Percentiles rank a stretch among this genome's conserved stretches.
Conservation (phyloP, 2,113 vertebrate genomes). For the Saguinus imperator region DNA sequence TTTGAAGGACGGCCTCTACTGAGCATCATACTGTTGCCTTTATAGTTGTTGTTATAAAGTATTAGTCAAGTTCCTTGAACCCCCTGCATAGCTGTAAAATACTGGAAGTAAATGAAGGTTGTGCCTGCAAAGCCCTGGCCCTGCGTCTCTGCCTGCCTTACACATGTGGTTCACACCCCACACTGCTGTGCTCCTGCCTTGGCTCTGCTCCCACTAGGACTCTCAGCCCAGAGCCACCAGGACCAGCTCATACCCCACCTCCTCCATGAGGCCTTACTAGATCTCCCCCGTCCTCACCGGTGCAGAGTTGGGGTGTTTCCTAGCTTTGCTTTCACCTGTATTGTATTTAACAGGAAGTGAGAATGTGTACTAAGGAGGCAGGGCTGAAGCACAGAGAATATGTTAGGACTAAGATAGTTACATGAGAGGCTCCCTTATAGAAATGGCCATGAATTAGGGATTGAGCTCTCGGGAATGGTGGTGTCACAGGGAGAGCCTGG, state of each 20-base stretch:
- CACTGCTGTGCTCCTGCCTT: background rate
- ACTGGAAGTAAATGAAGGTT: background rate
- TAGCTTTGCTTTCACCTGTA: background rate
- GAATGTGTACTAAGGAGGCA: background rate
- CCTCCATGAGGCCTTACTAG: rapidly evolving
- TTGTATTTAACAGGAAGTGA: background rate
- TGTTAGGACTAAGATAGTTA: background rate
- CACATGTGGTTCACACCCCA: rapidly evolving
- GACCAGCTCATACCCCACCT: background rate
- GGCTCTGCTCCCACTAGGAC: background rate
- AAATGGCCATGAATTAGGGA: background rate
- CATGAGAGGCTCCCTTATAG: background rate
- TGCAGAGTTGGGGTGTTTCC: rapidly evolving
- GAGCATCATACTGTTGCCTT: rapidly evolving
- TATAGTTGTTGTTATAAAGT: background rate
- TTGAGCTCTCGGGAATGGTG: background rate
- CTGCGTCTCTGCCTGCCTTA: rapidly evolving
- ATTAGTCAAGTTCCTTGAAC: background rate
- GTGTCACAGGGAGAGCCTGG: background rate
- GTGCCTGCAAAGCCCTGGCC: background rate
- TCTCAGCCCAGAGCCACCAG: background rate
- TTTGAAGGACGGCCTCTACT: background rate
- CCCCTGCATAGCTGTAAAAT: background rate
- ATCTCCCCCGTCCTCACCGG: background rate
- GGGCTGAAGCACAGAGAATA: no score